Evolutionary conservation across 92 coral and sea anemone genomes (phyloP), one percentile per base, ranked within the genome.

Genomic region (Zoanthus sociatus): DNA sequence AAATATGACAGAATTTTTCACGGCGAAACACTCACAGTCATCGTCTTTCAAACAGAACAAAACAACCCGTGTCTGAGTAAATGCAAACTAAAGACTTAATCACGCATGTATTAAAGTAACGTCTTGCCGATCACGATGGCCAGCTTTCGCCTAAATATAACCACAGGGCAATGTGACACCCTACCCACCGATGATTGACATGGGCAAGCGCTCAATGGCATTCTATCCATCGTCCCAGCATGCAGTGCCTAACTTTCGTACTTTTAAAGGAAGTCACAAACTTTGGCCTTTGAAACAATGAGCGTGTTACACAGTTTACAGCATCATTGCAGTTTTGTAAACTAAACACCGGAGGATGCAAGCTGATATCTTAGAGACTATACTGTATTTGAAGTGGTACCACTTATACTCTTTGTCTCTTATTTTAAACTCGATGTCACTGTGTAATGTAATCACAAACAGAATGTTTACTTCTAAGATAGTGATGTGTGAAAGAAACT

Each of bases 81-180:
- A 79, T 86, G 78, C 74, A 87, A 67, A 16, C 89, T 37, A 87
- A 60, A 88, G 86, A 91, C 48, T 87, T 91, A 91, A 83, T 91
- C 94, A 88, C 89, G 91, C 94, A 58, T 91, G 69, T 87, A 90
- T 88, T 88, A 88, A 78, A 72, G 86, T 91, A 87, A 90, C 90
- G 89, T 83, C 89, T 71, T 69, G 84, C 37, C 66, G 60, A 63
- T 81, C 75, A 81, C 47, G 85, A 53, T 87, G 89, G 83, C 78
- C 85, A 78, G 69, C 71, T 84, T 79, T 78, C 17, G 87, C 91
- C 26, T 91, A 91, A 77, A 91, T 83, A 83, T 82, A 85, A 91
- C 91, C 87, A 76, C 72, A 20, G 78, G 90, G 73, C 70, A 92
- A 87, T 82, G 56, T 69, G 94, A 92, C 95, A 85, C 92, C 89